These are phyloP conservation scores for Rynchops niger DNA, from an alignment of 2,113 vertebrate genomes.

Conservation along the genomic window DNA sequence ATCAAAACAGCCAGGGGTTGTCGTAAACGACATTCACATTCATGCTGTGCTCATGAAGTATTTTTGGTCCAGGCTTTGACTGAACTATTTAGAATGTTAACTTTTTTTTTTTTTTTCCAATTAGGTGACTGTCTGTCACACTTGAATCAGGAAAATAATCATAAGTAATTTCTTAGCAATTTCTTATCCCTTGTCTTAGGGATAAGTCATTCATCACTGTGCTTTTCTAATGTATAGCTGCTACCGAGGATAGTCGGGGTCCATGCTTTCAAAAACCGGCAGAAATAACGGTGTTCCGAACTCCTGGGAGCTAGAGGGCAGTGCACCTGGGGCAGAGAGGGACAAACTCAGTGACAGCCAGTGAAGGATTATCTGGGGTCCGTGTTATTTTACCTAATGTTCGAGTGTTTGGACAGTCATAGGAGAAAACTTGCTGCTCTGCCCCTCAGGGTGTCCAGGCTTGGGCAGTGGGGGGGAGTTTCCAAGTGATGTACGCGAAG, in stretches of 20 bases:
- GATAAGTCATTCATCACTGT: fast-evolving
- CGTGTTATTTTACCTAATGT: not conserved
- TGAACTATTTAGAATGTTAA: not conserved
- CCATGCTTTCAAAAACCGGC: fast-evolving
- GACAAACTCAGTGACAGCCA: not conserved
- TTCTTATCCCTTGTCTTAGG: not conserved
- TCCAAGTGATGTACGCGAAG: fast-evolving
- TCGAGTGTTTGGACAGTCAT: not conserved
- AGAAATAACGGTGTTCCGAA: fast-evolving
- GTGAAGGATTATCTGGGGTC: fast-evolving
- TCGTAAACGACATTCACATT: not conserved
- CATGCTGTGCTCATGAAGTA: not conserved
- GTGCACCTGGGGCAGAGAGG: not conserved
- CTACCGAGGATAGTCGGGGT: not conserved
- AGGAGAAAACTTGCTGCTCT: not conserved
- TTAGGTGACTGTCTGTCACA: fast-evolving
- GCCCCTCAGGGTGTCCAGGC: not conserved
- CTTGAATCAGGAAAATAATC: not conserved
- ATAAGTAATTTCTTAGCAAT: not conserved
- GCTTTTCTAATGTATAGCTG: fast-evolving
- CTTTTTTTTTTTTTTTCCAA: not conserved
- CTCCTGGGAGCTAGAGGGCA: not conserved
- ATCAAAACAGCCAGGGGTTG: not conserved
- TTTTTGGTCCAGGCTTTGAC: not conserved
- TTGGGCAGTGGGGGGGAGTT: not conserved